phyloP scores from a whole-genome alignment of 2,113 vertebrate species.

The Mormoops blainvillei region DNA sequence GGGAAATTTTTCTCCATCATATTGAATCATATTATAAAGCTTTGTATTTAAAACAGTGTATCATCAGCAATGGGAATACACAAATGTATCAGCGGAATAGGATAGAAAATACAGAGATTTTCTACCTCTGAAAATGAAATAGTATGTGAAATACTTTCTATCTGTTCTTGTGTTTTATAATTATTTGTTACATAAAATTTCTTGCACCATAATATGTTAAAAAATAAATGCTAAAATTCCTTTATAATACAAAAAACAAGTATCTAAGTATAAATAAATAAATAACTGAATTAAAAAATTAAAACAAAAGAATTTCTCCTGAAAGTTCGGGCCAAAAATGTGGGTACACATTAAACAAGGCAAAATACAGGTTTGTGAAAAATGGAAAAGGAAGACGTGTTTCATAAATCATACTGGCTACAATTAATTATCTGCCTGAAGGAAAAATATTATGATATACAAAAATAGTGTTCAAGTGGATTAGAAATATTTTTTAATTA shows the following conservation, averaged over 20 bases:
- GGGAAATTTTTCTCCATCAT: neutral
- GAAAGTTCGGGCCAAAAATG: too few relatives aligned
- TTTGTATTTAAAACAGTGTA: neutral
- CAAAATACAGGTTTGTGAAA: neutral
- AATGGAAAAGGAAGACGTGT: neutral
- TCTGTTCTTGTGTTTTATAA: too few relatives aligned
- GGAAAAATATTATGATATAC: neutral
- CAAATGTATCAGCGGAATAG: neutral
- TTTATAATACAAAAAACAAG: too few relatives aligned
- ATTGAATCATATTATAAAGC: neutral
- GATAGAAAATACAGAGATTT: neutral
- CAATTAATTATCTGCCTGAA: neutral
- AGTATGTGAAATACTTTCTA: too few relatives aligned
- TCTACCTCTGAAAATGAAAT: too few relatives aligned
- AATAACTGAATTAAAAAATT: too few relatives aligned
- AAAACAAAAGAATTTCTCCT: too few relatives aligned
- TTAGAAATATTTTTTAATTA: neutral
- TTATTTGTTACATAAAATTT: too few relatives aligned
- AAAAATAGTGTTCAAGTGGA: neutral
- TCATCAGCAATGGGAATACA: neutral
- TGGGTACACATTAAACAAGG: too few relatives aligned
- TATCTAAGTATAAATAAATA: too few relatives aligned
- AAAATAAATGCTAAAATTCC: too few relatives aligned
- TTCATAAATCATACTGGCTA: neutral
- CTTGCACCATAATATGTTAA: too few relatives aligned